phyloP scores from a whole-genome alignment of 2,113 vertebrate genomes.

The Amblyopsis rosae region DNA sequence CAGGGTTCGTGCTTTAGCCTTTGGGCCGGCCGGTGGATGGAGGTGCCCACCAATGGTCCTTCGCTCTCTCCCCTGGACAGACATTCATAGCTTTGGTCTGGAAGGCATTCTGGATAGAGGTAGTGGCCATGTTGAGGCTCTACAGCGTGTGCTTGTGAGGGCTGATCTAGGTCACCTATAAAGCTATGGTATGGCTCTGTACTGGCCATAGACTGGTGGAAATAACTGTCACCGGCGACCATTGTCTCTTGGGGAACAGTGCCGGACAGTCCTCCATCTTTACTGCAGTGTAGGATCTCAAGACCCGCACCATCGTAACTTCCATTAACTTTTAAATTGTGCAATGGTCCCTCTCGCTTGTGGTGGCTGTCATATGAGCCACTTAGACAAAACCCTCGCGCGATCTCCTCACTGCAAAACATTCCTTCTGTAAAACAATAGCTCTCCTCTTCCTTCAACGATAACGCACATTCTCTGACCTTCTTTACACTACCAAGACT shows the following conservation, averaged over 20 bases:
- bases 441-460: constrained; percentile 81
- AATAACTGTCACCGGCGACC: constrained; percentile 71
- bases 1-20: constrained; percentile 76
- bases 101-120: constrained; percentile 82
- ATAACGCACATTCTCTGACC: constrained; percentile 79
- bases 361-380: constrained; percentile 72
- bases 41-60: constrained; percentile 65
- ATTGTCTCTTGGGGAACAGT: constrained; percentile 74
- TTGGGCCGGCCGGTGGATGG: constrained; percentile 72
- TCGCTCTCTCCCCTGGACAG: constrained; percentile 77
- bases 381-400: constrained; percentile 74
- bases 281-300: constrained; percentile 73
- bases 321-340: constrained; percentile 75
- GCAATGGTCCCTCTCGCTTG: constrained; percentile 76
- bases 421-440: constrained; percentile 78
- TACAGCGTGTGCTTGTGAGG: constrained; percentile 68
- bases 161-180: constrained; percentile 76
- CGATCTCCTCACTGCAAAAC: constrained; percentile 79
- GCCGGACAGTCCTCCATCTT: constrained; percentile 72
- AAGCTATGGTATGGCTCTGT: constrained; percentile 80
- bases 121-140: constrained; percentile 78
- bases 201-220: constrained; percentile 71
- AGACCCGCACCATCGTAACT: constrained; percentile 73
- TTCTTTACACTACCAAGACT: constrained; percentile 72
- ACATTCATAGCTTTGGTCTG: constrained; percentile 80